Evolutionary conservation across 2,797 vertebrate genomes (phyloP), one percentile per base, ranked within the genome.

Genomic region (Eulemur coronatus): DNA sequence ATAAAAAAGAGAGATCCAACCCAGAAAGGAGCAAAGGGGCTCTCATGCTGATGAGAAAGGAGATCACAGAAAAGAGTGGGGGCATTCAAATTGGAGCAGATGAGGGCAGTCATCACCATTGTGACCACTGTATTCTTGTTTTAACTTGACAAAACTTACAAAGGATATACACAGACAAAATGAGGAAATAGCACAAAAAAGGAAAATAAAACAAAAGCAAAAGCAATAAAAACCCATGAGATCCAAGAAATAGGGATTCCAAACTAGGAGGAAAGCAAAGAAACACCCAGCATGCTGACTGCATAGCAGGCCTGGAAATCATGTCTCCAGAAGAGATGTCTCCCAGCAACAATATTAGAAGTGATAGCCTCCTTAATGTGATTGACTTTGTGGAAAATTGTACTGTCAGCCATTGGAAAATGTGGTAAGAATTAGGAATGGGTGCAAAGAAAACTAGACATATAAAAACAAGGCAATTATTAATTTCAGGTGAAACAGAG

Each of bases 401-500:
- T n/a, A 86, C 50, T 69, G 48, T 63, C 92, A 78, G n/a, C 2
- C 52, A 70, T 0, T 17, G n/a, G 30, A 43, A 95, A 97, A 79
- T 3, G 82, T 63, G n/a, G 57, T 48, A 89, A 69, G 70, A 87
- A 88, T 87, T 59, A 95, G 35, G 46, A 89, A 89, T 2, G 55
- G 65, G 28, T 87, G 46, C 75, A 76, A 96, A 93, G 57, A 89
- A 89, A 93, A 48, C 15, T 4, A 95, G 86, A 33, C 33, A 50
- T 38, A 78, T 20, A 63, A 81, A 92, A 95, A 52, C 24, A 76
- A 89, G 26, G 28, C 48, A 86, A 69, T 93, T 57, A 70, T 55
- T 93, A 86, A 96, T 89, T 91, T 89, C 30, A 50, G 75, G 28
- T 80, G 79, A 96, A 91, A 85, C 33, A 93, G 46, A 95, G 43